These are phyloP conservation scores for Meandrina meandrites DNA, from an alignment of 92 coral and sea anemone genomes.

Conservation along the genomic window DNA sequence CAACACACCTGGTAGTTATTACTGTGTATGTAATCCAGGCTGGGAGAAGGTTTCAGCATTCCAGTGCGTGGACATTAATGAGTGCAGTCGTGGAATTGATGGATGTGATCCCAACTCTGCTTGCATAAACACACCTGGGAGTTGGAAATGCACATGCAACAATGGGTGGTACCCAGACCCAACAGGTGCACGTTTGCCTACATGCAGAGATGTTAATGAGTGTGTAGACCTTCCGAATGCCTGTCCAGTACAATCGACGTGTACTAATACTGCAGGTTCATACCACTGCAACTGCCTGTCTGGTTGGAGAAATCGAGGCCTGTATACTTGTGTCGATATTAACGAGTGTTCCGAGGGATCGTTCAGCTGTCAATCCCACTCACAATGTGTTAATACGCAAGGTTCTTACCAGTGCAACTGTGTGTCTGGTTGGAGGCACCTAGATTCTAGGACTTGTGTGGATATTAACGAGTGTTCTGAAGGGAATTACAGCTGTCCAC, in stretches of 20 bases:
- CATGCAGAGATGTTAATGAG: slow-evolving; percentile 47
- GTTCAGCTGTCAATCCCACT: slow-evolving; percentile 36
- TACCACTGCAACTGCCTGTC: slow-evolving; percentile 49
- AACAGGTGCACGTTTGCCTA: slow-evolving; percentile 44
- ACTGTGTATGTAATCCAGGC: slow-evolving; percentile 63
- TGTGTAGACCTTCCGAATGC: slow-evolving; percentile 52
- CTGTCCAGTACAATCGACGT: slow-evolving; percentile 47
- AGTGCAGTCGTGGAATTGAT: slow-evolving; percentile 73
- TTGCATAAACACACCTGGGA: slow-evolving; percentile 89
- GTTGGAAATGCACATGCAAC: slow-evolving; percentile 85
- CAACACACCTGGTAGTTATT: slow-evolving; percentile 64
- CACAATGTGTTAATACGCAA: slow-evolving; percentile 41
- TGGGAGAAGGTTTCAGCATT: slow-evolving; percentile 56
- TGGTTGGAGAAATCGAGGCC: slow-evolving; percentile 55
- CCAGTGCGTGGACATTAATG: slow-evolving; percentile 63
- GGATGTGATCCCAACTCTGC: slow-evolving; percentile 62
- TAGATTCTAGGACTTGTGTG: neutral
- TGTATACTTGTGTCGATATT: slow-evolving; percentile 48
- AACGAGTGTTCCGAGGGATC: slow-evolving; percentile 43
- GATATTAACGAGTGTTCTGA: neutral
- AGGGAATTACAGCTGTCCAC: neutral
- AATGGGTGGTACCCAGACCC: slow-evolving; percentile 75
- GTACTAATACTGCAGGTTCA: slow-evolving; percentile 55
- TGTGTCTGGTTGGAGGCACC: slow-evolving; percentile 32
- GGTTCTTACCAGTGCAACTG: slow-evolving; percentile 51